Evolutionary conservation across 35 echinoderm and acorn worm species (phyloP).

Genomic region (Heliocidaris tuberculata): DNA sequence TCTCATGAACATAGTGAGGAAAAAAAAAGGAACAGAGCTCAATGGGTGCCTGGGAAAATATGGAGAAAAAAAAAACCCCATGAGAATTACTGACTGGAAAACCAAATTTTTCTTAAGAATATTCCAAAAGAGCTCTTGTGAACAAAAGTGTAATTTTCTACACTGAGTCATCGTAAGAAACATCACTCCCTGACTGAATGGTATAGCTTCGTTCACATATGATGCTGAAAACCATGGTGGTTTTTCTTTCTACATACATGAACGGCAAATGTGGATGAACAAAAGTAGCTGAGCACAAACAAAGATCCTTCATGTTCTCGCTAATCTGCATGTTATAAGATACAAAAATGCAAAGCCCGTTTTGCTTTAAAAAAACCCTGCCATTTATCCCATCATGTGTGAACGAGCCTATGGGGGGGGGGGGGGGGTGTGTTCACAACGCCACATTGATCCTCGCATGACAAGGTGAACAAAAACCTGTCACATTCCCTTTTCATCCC

Average conservation of each 20-base stretch:
- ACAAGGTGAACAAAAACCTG: slow-evolving; percentile 1
- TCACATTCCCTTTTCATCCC: neutral
- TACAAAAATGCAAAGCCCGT: no score
- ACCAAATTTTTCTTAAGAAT: neutral
- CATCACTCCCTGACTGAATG: neutral
- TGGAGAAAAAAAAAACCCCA: neutral
- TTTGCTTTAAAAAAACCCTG: no score
- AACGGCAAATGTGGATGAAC: no score
- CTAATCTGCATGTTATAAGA: no score
- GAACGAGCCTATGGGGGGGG: no score
- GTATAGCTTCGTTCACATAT: neutral
- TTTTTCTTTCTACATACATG: no score
- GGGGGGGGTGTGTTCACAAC: no score
- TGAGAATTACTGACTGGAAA: neutral
- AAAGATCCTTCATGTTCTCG: no score
- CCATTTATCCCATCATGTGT: no score
- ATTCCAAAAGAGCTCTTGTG: neutral
- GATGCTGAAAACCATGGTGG: no score
- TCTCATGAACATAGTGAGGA: no score
- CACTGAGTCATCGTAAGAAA: neutral
- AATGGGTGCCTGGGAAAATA: neutral
- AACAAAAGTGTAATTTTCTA: neutral
- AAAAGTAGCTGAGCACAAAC: no score
- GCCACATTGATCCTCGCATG: neutral
- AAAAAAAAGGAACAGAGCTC: neutral